phyloP scores from a whole-genome alignment of 2,113 vertebrate species.

The Macrotus californicus region DNA sequence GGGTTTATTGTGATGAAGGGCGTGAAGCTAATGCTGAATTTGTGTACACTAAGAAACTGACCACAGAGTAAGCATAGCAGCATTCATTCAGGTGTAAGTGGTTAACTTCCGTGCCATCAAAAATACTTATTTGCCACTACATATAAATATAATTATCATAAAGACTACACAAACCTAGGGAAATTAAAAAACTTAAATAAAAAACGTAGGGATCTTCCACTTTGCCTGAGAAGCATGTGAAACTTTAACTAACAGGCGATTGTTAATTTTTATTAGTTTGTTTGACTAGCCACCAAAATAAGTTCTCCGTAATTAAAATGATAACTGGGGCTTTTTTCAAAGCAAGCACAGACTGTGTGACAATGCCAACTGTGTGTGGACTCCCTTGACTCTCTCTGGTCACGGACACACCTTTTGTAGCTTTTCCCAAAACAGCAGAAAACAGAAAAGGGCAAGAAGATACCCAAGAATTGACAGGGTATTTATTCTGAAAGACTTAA shows the following conservation, averaged over 20 bases:
- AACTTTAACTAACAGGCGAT: not conserved
- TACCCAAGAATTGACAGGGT: not conserved
- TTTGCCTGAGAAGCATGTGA: not conserved
- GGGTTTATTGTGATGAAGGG: not conserved
- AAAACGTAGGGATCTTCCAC: not conserved
- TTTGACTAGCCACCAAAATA: not conserved
- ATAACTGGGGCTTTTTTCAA: slow-evolving; percentile 29
- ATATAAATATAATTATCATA: not conserved
- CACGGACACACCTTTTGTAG: not conserved
- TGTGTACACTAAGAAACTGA: not conserved
- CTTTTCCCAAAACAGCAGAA: not conserved
- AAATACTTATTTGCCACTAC: slow-evolving; percentile 2
- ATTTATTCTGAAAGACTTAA: not conserved
- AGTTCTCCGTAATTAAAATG: not conserved
- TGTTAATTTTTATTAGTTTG: not conserved
- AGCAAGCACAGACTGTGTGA: not conserved
- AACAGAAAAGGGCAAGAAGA: not conserved
- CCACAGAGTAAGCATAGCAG: not conserved
- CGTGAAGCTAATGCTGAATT: not conserved
- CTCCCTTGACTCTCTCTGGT: not conserved
- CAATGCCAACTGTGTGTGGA: not conserved
- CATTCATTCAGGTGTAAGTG: not conserved
- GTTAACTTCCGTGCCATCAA: not conserved
- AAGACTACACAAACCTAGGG: not conserved
- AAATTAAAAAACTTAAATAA: too few species aligned